Evolutionary conservation across 2,888 invertebrate genomes (phyloP).

Genomic region (Dryobotodes eremita): DNA sequence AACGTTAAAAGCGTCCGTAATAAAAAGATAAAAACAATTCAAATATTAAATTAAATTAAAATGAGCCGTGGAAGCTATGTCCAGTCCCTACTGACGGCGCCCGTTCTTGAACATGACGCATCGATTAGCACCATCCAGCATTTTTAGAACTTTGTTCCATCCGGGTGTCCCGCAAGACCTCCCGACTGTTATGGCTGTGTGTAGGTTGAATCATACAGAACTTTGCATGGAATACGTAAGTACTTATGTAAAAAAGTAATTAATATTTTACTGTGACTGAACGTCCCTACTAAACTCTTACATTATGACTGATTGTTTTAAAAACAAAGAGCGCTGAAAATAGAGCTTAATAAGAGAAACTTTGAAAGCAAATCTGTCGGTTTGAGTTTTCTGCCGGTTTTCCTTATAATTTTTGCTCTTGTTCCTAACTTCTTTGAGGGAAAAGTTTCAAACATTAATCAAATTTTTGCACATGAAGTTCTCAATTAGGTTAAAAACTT

Average conservation of each 20-base stretch:
- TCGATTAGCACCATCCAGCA: too few species aligned
- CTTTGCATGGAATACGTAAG: background rate
- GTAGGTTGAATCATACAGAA: background rate
- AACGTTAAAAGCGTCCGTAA: too few species aligned
- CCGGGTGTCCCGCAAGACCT: too few species aligned
- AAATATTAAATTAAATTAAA: too few species aligned
- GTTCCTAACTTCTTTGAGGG: background rate
- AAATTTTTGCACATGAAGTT: background rate
- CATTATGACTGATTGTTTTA: conserved; percentile 5
- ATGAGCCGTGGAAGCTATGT: too few species aligned
- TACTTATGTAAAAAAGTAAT: background rate
- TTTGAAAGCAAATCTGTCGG: conserved; percentile 9
- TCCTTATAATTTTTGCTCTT: conserved; percentile 1
- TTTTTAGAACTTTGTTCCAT: too few species aligned
- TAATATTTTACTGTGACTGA: background rate
- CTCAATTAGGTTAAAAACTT: conserved; percentile 7
- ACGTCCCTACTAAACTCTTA: background rate
- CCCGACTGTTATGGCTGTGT: too few species aligned
- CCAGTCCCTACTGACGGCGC: too few species aligned
- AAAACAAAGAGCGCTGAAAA: conserved; percentile 10
- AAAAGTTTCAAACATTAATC: conserved; percentile 26
- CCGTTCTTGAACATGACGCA: too few species aligned
- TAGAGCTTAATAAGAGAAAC: conserved; percentile 1
- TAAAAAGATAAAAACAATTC: too few species aligned
- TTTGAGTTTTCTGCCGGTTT: conserved; percentile 4